Conservation (phyloP, 2,888 invertebrate genomes). For the Platerodrilus igneus region DNA sequence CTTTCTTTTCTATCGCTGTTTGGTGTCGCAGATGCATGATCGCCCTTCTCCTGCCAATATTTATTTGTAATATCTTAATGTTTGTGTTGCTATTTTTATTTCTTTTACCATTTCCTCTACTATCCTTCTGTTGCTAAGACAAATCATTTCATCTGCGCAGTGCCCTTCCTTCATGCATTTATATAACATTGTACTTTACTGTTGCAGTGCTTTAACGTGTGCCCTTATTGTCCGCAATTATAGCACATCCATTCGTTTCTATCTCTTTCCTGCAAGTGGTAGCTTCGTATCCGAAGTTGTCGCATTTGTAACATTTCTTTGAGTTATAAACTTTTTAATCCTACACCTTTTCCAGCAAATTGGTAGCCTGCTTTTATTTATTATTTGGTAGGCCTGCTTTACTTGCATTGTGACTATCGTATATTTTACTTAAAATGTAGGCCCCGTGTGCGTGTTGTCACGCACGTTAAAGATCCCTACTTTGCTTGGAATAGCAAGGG, state of each 20-base stretch:
- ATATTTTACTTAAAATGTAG: too few species aligned
- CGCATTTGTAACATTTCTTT: conserved; percentile 1
- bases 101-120: not conserved
- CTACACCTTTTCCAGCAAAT: conserved; percentile 1
- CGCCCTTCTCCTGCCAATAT: conserved; percentile 1
- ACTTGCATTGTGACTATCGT: not conserved
- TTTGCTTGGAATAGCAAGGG: too few species aligned
- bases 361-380: not conserved
- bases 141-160: not conserved
- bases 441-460: too few species aligned
- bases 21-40: not conserved
- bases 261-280: not conserved
- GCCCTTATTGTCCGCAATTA: not conserved
- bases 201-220: not conserved
- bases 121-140: conserved; percentile 1
- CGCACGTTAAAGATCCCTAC: too few species aligned
- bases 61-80: conserved; percentile 1
- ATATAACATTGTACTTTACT: not conserved
- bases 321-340: too few species aligned
- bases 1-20: not conserved
- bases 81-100: not conserved
- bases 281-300: not conserved
- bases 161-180: conserved; percentile 3
- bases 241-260: not conserved
- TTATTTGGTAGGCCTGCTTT: conserved; percentile 1